Conservation (phyloP, 2,888 invertebrate species). For the Empis livida region DNA sequence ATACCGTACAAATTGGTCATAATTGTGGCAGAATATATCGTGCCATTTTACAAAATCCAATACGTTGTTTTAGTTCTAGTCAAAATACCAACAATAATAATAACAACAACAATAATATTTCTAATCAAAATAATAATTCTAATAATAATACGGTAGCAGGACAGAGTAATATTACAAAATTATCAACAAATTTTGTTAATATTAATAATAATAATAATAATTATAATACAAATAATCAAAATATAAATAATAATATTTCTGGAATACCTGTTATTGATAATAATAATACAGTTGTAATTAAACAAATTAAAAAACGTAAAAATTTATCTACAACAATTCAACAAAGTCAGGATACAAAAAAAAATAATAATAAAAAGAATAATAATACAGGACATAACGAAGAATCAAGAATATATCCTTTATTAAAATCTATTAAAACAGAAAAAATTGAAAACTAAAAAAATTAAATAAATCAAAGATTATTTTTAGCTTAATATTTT, state of each 20-base stretch:
- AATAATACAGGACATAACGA: background rate
- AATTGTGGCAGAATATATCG: conserved; percentile 10
- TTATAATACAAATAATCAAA: background rate
- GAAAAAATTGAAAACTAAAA: background rate
- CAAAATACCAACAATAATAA: conserved; percentile 12
- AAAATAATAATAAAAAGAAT: background rate
- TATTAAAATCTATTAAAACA: background rate
- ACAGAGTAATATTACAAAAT: background rate
- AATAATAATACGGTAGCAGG: background rate
- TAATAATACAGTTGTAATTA: background rate
- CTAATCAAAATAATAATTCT: conserved; percentile 4
- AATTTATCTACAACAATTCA: background rate
- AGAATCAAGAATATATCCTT: background rate
- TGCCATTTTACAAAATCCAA: conserved; percentile 12
- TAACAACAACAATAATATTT: conserved; percentile 4
- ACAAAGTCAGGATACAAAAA: background rate
- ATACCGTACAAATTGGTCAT: background rate
- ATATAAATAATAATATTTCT: background rate
- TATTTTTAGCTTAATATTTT: no score
- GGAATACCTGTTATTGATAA: background rate
- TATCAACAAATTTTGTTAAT: background rate
- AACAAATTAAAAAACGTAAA: conserved; percentile 8
- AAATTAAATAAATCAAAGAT: no score
- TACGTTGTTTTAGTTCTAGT: conserved; percentile 25
- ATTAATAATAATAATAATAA: background rate